Evolutionary conservation across 2,113 vertebrate genomes (phyloP), one percentile per base, ranked within the genome.

Genomic region (Nesogale talazaci): DNA sequence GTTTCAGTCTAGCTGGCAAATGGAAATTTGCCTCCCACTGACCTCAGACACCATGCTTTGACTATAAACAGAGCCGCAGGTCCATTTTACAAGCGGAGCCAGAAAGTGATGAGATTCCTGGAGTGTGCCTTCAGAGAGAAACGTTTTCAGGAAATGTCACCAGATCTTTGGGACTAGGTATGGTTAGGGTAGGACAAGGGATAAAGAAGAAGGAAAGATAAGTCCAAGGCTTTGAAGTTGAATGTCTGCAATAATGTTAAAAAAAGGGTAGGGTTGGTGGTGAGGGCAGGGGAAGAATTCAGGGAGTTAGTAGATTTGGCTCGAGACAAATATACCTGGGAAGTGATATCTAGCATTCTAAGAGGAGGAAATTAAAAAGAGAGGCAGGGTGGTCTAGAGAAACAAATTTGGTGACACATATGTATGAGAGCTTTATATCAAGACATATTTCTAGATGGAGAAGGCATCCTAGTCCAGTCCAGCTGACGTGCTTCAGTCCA

Each of bases 291-390:
- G 22, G 7, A 78, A 52, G 29, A 79, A 57, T 27, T 42, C 10
- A 75, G 87, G 46, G 29, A 3, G 38, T 25, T 12, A 16, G 6
- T 42, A 6, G 23, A 11, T 72, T 77, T 57, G 38, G 52, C 57
- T 67, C 84, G 76, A 42, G 63, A 34, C 3, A 0, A 9, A 0
- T 29, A 9, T 5, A 12, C 29, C 10, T 77, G 16, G 34, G 15
- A 34, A 84, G 79, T 61, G 67, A 34, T 20, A 25, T 19, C 42
- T 63, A 90, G 7, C 11, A 36, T 42, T 36, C 34, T 74, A 40
- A 16, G 22, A 40, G 52, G 25, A 12, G 8, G 15, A 10, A 40
- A 46, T 69, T 6, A 6, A 6, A 52, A 52, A 52, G 46, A 52
- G 46, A 52, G 9, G 46, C 46, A 11, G 46, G 46, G 10, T 52